Conservation (phyloP, 2,888 invertebrate species). For the Autographa gamma region DNA sequence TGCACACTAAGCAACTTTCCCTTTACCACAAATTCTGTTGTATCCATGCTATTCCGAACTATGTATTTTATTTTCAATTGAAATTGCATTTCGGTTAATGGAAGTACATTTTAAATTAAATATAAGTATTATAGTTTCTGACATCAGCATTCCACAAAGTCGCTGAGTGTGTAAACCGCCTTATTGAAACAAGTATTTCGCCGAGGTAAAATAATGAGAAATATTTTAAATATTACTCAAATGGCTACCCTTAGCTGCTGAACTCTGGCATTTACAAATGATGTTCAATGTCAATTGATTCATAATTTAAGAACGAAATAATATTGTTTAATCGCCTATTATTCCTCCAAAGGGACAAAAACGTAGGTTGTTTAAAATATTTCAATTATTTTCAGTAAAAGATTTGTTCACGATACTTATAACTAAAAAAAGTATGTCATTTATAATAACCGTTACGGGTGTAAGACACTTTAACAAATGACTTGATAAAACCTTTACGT, state of each 20-base stretch:
- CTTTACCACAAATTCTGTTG: slow-evolving; percentile 9
- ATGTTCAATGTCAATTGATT: slow-evolving; percentile 17
- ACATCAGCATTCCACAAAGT: neutral
- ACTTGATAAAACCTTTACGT: too few relatives aligned
- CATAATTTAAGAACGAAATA: slow-evolving; percentile 19
- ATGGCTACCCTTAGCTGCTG: slow-evolving; percentile 13
- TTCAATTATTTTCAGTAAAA: neutral
- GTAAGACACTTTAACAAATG: slow-evolving; percentile 8
- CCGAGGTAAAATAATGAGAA: slow-evolving; percentile 16
- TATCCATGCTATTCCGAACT: neutral
- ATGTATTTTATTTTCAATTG: too few relatives aligned
- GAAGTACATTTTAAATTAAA: too few relatives aligned
- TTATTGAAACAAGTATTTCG: slow-evolving; percentile 27
- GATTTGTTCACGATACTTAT: neutral
- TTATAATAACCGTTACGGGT: slow-evolving; percentile 5
- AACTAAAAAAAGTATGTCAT: slow-evolving; percentile 12
- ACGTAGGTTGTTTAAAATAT: neutral
- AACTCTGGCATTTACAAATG: slow-evolving; percentile 12
- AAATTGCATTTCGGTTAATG: too few relatives aligned
- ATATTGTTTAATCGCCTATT: slow-evolving; percentile 14
- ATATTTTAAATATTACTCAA: slow-evolving; percentile 21
- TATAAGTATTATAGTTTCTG: too few relatives aligned
- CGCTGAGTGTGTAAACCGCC: slow-evolving; percentile 39
- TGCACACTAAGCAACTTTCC: slow-evolving; percentile 37
- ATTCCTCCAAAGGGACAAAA: slow-evolving; percentile 23